Conservation (phyloP, 1,140 invertebrate genomes). For the Bicyclus anynana region DNA sequence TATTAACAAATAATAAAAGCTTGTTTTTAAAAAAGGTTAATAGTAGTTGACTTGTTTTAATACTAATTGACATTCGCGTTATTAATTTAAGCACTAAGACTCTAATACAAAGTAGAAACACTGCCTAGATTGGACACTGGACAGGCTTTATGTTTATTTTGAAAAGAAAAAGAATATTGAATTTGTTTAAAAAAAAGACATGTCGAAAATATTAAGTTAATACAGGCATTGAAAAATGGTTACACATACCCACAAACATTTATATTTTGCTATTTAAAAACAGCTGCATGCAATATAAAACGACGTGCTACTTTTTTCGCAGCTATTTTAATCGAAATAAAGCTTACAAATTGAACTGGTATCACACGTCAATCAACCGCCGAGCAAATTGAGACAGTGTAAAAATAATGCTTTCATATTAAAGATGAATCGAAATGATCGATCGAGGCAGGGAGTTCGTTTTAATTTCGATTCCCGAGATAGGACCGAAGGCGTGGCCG, state of each 20-base stretch:
- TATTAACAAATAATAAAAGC: no score
- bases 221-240: no score
- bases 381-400: conserved; percentile 71
- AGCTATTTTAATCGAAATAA: conserved; percentile 51
- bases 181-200: no score
- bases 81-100: no score
- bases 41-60: no score
- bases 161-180: no score
- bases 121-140: no score
- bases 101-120: no score
- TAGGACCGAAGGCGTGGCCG: conserved; percentile 65
- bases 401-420: conserved; percentile 72
- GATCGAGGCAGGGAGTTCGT: conserved; percentile 71
- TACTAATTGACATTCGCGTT: no score
- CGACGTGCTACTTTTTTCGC: conserved; percentile 36
- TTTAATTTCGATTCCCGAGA: conserved; percentile 73
- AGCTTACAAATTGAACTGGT: conserved; percentile 49
- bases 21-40: no score
- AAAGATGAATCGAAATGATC: conserved; percentile 73
- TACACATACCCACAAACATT: neutral
- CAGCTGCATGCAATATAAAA: conserved; percentile 26
- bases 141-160: no score
- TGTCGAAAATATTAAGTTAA: no score
- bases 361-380: conserved; percentile 61
- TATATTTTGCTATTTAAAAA: conserved; percentile 3